phyloP scores from a whole-genome alignment of 2,888 invertebrate genomes.

The Xanthostigma xanthostigma region DNA sequence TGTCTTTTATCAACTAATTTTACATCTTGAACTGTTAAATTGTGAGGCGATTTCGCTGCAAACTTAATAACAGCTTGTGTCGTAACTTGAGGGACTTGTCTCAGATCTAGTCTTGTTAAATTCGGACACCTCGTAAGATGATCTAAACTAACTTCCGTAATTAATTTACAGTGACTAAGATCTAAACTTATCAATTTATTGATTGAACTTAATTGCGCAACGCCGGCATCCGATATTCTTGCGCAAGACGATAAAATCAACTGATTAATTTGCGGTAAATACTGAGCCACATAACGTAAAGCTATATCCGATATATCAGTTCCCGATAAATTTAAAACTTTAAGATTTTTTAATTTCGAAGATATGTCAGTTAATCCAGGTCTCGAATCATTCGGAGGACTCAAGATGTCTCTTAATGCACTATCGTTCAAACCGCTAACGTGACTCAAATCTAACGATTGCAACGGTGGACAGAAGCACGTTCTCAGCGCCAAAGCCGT shows the following conservation, averaged over 20 bases:
- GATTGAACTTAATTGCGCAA: slow-evolving; percentile 72
- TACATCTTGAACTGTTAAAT: slow-evolving; percentile 64
- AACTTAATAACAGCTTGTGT: slow-evolving; percentile 73
- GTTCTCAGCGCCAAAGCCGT: slow-evolving; percentile 68
- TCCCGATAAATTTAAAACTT: slow-evolving; percentile 63
- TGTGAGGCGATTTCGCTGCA: slow-evolving; percentile 64
- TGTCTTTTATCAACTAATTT: slow-evolving; percentile 51
- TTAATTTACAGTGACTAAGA: slow-evolving; percentile 65
- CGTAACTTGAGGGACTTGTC: slow-evolving; percentile 66
- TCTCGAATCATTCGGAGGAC: slow-evolving; percentile 73
- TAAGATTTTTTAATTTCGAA: slow-evolving; percentile 61
- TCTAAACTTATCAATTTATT: slow-evolving; percentile 57
- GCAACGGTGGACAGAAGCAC: slow-evolving; percentile 64
- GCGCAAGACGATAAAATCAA: slow-evolving; percentile 78
- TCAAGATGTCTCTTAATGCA: slow-evolving; percentile 68
- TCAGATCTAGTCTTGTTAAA: slow-evolving; percentile 55
- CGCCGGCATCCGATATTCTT: slow-evolving; percentile 77
- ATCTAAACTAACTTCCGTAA: slow-evolving; percentile 70
- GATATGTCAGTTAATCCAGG: slow-evolving; percentile 61
- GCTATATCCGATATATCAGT: slow-evolving; percentile 85
- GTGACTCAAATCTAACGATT: slow-evolving; percentile 70
- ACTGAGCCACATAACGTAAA: slow-evolving; percentile 59
- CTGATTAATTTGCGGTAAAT: slow-evolving; percentile 55
- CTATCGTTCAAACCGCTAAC: slow-evolving; percentile 74
- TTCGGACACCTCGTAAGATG: slow-evolving; percentile 64